A percentile compares a stretch with the other conserved stretches of the same genome.
Evolutionary conservation across 2,888 invertebrate genomes (phyloP).

Genomic region (Helobdella robusta): DNA sequence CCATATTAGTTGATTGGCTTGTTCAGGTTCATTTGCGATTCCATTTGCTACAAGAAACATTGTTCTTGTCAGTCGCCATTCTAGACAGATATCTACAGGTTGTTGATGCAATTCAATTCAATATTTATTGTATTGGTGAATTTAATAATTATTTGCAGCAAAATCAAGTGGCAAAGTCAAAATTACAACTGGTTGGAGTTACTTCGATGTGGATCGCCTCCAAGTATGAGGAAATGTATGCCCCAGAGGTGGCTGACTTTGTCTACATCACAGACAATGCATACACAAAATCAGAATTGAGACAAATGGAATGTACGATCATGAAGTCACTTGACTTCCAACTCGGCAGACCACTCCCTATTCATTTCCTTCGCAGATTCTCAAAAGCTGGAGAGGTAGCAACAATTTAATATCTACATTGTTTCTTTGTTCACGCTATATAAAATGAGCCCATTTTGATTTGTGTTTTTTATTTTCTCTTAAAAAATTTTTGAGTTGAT

Average conservation of each 20-base stretch:
- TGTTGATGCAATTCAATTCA: too few relatives aligned
- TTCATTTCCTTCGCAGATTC: slow-evolving; percentile 74
- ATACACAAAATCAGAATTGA: slow-evolving; percentile 67
- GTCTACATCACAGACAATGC: slow-evolving; percentile 81
- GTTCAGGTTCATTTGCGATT: slow-evolving; percentile 82
- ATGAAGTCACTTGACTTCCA: slow-evolving; percentile 67
- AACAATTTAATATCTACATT: neutral
- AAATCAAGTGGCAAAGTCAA: slow-evolving; percentile 56
- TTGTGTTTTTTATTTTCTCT: neutral
- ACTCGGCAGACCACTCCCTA: slow-evolving; percentile 73
- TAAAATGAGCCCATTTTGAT: neutral
- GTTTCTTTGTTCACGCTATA: neutral
- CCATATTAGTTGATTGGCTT: slow-evolving; percentile 83
- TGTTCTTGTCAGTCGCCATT: slow-evolving; percentile 75
- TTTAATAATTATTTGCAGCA: slow-evolving; percentile 12
- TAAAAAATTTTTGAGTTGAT: neutral
- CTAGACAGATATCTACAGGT: slow-evolving; percentile 82
- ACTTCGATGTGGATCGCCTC: slow-evolving; percentile 79
- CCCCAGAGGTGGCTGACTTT: slow-evolving; percentile 77
- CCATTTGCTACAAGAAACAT: slow-evolving; percentile 73
- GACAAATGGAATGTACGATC: slow-evolving; percentile 72
- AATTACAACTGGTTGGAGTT: slow-evolving; percentile 77
- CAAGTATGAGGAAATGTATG: slow-evolving; percentile 88
- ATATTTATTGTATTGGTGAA: too few relatives aligned
- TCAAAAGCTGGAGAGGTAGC: slow-evolving; percentile 54